Percentiles rank a stretch among this genome's conserved stretches.
Evolutionary conservation across 2,113 vertebrate species (phyloP).

Genomic region (Maccullochella peelii): DNA sequence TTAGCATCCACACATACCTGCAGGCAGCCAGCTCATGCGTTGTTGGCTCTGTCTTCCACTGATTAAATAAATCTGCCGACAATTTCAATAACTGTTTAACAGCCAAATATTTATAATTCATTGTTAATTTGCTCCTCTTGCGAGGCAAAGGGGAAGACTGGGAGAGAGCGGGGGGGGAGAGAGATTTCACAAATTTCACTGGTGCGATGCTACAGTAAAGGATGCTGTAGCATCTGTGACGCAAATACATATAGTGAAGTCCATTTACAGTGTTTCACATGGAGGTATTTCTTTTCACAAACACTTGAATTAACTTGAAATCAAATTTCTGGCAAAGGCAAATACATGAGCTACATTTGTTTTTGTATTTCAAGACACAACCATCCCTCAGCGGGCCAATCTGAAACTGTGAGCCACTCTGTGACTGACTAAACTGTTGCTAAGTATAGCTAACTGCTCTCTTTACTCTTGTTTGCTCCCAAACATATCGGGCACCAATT

Average conservation of each 20-base stretch:
- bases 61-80: slow-evolving; percentile 59
- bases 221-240: neutral
- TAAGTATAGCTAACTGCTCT: slow-evolving; percentile 62
- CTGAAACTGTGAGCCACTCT: neutral
- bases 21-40: slow-evolving; percentile 51
- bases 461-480: slow-evolving; percentile 64
- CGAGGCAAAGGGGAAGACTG: neutral
- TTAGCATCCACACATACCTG: slow-evolving; percentile 66
- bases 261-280: neutral
- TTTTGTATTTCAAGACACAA: neutral
- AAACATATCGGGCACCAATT: slow-evolving; percentile 70
- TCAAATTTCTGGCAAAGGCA: no score
- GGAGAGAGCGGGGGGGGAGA: neutral
- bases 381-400: slow-evolving; percentile 11
- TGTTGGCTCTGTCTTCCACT: slow-evolving; percentile 45
- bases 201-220: neutral
- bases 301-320: neutral
- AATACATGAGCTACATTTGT: neutral
- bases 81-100: slow-evolving; percentile 55
- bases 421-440: slow-evolving; percentile 45
- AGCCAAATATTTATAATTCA: slow-evolving; percentile 48
- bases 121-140: slow-evolving; percentile 28
- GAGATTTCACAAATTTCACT: no score
- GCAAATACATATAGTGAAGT: neutral
- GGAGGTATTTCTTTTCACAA: neutral